phyloP scores from a whole-genome alignment of 2,797 vertebrate genomes.

The Gymnoscopelus braueri region DNA sequence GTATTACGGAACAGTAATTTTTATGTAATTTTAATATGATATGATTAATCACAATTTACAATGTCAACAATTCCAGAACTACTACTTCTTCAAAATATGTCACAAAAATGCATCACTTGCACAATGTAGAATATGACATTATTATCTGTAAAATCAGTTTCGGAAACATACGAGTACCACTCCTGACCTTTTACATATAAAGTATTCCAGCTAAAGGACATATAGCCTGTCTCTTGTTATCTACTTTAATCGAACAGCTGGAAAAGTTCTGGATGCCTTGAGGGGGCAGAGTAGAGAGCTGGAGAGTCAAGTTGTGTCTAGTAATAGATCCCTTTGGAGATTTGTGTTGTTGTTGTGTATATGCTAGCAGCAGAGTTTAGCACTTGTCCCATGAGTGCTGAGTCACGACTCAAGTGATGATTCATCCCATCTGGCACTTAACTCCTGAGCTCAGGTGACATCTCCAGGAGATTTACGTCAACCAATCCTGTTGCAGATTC shows the following conservation, averaged over 20 bases:
- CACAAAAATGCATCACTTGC: too few species aligned
- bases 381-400: constrained; percentile 29
- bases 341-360: constrained; percentile 14
- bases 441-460: constrained; percentile 53
- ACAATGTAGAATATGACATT: too few species aligned
- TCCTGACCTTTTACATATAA: too few species aligned
- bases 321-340: background rate
- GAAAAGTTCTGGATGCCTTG: background rate
- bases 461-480: constrained; percentile 31
- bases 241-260: background rate
- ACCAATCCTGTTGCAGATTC: constrained; percentile 16
- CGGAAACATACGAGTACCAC: too few species aligned
- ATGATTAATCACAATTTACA: too few species aligned
- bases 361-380: constrained; percentile 3
- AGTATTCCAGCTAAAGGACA: too few species aligned
- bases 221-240: background rate
- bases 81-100: too few species aligned
- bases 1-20: too few species aligned
- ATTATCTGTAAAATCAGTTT: too few species aligned
- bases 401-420: constrained; percentile 34
- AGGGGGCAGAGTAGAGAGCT: background rate
- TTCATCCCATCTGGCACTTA: constrained; percentile 32
- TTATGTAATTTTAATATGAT: too few species aligned
- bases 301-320: constrained; percentile 9
- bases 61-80: too few species aligned